Base-by-base conservation (phyloP, 1,140 invertebrate genomes). In the Battus philenor region DNA sequence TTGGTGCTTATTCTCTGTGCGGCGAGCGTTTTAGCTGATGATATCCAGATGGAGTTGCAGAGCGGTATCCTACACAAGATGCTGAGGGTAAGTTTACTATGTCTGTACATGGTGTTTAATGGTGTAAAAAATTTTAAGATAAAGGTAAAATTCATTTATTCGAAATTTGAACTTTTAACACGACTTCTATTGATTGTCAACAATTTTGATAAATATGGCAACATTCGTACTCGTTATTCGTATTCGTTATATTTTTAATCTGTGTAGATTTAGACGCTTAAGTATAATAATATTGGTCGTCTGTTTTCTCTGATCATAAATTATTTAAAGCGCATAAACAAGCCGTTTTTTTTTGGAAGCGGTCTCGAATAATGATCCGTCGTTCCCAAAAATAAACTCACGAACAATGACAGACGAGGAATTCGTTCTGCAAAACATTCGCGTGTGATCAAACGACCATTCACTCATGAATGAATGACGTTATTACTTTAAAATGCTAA, bases 71-170 rank as follows among this genome's bases (percentile, higher is more conserved):
- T 73, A 8, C 10, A 70, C 24, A 79, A 73, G 38, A 55, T 72
- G 48, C 53, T 77, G 4, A 61, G 68, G 45, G 73, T 79, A 54
- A 41, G 59, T 59, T 29, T 50, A n/a, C n/a, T n/a, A n/a, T n/a
- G n/a, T n/a, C n/a, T n/a, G n/a, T n/a, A n/a, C 36, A 16, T 17
- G 31, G 26, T 9, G 20, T 4, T 36, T n/a, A 33, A 2, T 24
- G 9, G 4, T 8, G 26, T 2, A 9, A 27, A 9, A 27, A 29
- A 29, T n/a, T n/a, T n/a, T n/a, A n/a, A n/a, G n/a, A n/a, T n/a
- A n/a, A n/a, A n/a, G n/a, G n/a, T n/a, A n/a, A n/a, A n/a, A n/a
- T n/a, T n/a, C n/a, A n/a, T n/a, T n/a, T n/a, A n/a, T n/a, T n/a
- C n/a, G n/a, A n/a, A n/a, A n/a, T n/a, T n/a, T n/a, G n/a, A n/a